Evolutionary conservation across 2,888 invertebrate species (phyloP).

Genomic region (Nomada ferruginata): DNA sequence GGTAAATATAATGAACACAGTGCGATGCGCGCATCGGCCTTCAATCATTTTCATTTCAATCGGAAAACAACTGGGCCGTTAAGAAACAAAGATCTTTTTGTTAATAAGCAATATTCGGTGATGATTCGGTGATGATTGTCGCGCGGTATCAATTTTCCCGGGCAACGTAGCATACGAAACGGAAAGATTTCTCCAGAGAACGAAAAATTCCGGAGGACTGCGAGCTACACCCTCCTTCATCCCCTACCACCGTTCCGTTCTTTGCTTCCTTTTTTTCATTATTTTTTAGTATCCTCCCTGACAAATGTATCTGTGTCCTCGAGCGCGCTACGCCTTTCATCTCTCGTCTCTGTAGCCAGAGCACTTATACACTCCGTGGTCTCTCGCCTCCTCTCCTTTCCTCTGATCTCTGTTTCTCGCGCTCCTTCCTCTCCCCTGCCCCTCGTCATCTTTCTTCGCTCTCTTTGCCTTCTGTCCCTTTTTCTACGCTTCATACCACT

Average conservation of each 20-base stretch:
- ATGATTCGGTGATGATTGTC: constrained; percentile 36
- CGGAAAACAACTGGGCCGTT: not conserved
- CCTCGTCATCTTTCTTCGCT: constrained; percentile 51
- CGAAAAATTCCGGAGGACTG: constrained; percentile 61
- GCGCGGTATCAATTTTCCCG: constrained; percentile 41
- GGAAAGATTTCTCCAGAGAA: constrained; percentile 63
- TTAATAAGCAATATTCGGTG: constrained; percentile 30
- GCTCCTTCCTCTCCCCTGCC: constrained; percentile 19
- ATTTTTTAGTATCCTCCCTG: constrained; percentile 74
- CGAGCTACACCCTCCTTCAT: constrained; percentile 49
- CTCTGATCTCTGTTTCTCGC: constrained; percentile 41
- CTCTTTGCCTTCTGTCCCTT: constrained; percentile 59
- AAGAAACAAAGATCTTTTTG: not conserved
- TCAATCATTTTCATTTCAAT: not conserved
- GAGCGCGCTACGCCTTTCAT: constrained; percentile 82
- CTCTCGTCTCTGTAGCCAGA: constrained; percentile 80
- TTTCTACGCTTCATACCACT: constrained; percentile 57
- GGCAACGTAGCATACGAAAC: constrained; percentile 35
- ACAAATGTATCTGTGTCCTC: constrained; percentile 80
- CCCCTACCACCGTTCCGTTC: constrained; percentile 34
- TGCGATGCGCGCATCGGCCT: too few relatives aligned
- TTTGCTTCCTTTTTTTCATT: constrained; percentile 67
- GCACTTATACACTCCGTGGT: constrained; percentile 81
- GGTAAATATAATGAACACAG: not conserved
- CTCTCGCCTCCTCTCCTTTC: constrained; percentile 36